Evolutionary conservation across 2,797 vertebrate species (phyloP), one percentile per base, ranked within the genome.

Genomic region (Sylvia borin): DNA sequence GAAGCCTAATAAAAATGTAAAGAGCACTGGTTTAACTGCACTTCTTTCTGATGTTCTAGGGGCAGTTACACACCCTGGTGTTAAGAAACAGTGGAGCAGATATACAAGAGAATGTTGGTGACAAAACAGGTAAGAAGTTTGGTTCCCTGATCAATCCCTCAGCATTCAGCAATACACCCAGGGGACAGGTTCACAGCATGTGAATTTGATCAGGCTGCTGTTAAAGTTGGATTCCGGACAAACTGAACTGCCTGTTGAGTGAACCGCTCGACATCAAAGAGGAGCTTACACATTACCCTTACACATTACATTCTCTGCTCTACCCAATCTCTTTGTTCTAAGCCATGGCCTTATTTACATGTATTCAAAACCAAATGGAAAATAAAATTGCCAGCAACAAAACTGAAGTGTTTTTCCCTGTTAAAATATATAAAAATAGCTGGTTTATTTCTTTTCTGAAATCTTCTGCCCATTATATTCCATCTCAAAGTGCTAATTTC

Each of bases 151-250:
- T 78, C 84, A 80, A 17, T 89, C 75, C 65, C 61, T 91, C 47
- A 88, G 54, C 72, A 75, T 40, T 58, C 87, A 85, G 50, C 27
- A 80, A 68, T 83, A 36, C 9, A 72, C 78, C 40, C 91, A 68
- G 53, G 77, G 50, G 88, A 93, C 77, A 87, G 61, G 65, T 83
- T 90, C 65, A 75, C 84, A 68, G 15, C 81, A 91, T 50, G 68
- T 67, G 84, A 92, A 80, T 87, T 87, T 85, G 65, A 87, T 93
- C 91, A 85, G 57, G 45, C 58, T 94, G 89, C 81, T 91, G 85
- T 48, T 88, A 88, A 89, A 95, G 60, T 32, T 92, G 92, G 72
- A 85, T 91, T 68, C 78, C 65, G 76, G 57, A 92, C 84, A 93
- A 91, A 61, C 29, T 45, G 54, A 85, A 51, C 53, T 75, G 47